These are phyloP conservation scores for Pteruthius melanotis DNA, from an alignment of 2,113 vertebrate genomes.

Conservation along the genomic window DNA sequence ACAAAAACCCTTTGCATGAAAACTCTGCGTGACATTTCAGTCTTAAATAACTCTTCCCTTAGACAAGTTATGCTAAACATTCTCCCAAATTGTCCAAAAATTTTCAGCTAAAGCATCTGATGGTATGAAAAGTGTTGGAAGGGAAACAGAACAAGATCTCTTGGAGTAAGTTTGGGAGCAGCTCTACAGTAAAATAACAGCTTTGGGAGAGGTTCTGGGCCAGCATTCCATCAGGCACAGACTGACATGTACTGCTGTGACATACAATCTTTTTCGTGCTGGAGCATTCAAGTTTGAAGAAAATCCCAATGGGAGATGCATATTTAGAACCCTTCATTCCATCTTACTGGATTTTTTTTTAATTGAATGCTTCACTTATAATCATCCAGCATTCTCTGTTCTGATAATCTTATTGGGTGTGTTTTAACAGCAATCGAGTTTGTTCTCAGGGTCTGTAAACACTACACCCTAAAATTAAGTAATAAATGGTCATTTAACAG, in stretches of 20 bases:
- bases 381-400: background rate
- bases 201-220: background rate
- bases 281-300: background rate
- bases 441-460: background rate
- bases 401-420: rapidly evolving
- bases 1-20: background rate
- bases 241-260: background rate
- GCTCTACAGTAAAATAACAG: background rate
- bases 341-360: background rate
- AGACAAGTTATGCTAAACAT: background rate
- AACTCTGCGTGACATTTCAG: background rate
- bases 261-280: background rate
- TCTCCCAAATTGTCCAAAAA: background rate
- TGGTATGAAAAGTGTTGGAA: background rate
- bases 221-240: background rate
- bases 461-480: background rate
- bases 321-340: background rate
- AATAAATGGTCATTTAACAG: background rate
- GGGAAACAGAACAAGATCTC: background rate
- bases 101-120: background rate
- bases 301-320: background rate
- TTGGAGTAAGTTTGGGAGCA: background rate
- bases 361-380: background rate
- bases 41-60: background rate
- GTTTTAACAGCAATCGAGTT: background rate